Evolutionary conservation across 2,888 invertebrate species (phyloP).

Genomic region (Eulithis prunata): DNA sequence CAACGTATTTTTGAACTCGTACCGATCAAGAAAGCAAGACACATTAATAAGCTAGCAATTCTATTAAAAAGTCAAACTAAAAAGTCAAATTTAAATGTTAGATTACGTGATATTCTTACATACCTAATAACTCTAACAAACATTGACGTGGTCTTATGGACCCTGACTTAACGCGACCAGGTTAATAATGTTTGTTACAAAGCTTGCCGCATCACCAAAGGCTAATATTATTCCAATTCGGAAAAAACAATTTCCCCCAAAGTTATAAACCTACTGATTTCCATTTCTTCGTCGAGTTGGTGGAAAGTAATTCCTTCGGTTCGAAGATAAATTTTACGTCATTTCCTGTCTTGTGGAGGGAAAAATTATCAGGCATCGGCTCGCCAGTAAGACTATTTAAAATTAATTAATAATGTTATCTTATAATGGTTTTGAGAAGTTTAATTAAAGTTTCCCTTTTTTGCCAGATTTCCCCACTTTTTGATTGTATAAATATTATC

Average conservation of each 20-base stretch:
- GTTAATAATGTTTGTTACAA: slow-evolving; percentile 60
- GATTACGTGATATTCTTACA: too few species aligned
- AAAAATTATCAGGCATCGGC: slow-evolving; percentile 81
- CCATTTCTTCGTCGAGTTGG: slow-evolving; percentile 75
- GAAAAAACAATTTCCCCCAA: slow-evolving; percentile 74
- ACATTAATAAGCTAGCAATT: too few species aligned
- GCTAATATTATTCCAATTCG: slow-evolving; percentile 73
- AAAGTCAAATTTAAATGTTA: too few species aligned
- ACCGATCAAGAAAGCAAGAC: too few species aligned
- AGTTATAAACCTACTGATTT: slow-evolving; percentile 80
- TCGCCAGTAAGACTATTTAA: slow-evolving; percentile 75
- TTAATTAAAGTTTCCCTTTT: slow-evolving; percentile 80
- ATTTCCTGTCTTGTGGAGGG: slow-evolving; percentile 75
- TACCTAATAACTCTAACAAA: neutral
- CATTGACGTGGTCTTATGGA: neutral
- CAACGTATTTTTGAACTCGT: too few species aligned
- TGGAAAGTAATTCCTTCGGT: slow-evolving; percentile 78
- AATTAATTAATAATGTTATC: slow-evolving; percentile 85
- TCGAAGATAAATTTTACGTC: slow-evolving; percentile 80
- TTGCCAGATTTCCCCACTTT: slow-evolving; percentile 63
- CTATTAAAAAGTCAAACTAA: too few species aligned
- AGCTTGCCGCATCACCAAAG: slow-evolving; percentile 67
- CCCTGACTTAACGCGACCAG: neutral
- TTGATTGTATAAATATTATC: slow-evolving; percentile 78
- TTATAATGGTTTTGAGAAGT: slow-evolving; percentile 80